Evolutionary conservation across 2,113 vertebrate species (phyloP).

Genomic region (Chaetodon auriga): DNA sequence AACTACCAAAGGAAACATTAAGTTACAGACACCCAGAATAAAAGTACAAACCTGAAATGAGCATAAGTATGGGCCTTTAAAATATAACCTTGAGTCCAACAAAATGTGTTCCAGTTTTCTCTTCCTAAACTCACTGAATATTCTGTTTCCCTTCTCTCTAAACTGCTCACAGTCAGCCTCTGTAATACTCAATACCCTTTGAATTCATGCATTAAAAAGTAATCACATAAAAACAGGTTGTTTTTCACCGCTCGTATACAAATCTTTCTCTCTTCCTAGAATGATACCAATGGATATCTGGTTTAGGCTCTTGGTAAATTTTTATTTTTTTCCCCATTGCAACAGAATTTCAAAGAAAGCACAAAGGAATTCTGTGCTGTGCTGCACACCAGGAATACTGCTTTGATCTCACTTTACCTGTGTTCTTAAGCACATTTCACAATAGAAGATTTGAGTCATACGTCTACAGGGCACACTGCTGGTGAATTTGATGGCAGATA

Average conservation of each 20-base stretch:
- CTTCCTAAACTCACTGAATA: neutral
- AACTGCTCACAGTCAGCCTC: neutral
- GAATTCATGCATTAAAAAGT: slow-evolving; percentile 11
- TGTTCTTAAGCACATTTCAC: slow-evolving; percentile 47
- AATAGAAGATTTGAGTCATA: slow-evolving; percentile 51
- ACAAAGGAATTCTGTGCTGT: slow-evolving; percentile 14
- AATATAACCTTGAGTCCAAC: neutral
- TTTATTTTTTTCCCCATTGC: neutral
- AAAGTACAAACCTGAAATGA: no score
- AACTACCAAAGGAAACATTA: no score
- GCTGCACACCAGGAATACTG: slow-evolving; percentile 44
- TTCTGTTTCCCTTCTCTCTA: neutral
- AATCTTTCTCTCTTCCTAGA: neutral
- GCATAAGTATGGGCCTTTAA: no score
- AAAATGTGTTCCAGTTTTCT: neutral
- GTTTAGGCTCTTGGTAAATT: neutral
- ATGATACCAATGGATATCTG: neutral
- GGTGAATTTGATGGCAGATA: slow-evolving; percentile 43
- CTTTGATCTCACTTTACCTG: slow-evolving; percentile 54
- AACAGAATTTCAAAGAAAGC: slow-evolving; percentile 31
- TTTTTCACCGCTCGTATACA: neutral
- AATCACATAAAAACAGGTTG: slow-evolving; percentile 6
- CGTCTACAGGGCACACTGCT: slow-evolving; percentile 48
- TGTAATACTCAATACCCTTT: neutral
- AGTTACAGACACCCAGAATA: no score